Base-by-base conservation (phyloP, 1,140 invertebrate genomes). In the Muscidifurax raptorellus region DNA sequence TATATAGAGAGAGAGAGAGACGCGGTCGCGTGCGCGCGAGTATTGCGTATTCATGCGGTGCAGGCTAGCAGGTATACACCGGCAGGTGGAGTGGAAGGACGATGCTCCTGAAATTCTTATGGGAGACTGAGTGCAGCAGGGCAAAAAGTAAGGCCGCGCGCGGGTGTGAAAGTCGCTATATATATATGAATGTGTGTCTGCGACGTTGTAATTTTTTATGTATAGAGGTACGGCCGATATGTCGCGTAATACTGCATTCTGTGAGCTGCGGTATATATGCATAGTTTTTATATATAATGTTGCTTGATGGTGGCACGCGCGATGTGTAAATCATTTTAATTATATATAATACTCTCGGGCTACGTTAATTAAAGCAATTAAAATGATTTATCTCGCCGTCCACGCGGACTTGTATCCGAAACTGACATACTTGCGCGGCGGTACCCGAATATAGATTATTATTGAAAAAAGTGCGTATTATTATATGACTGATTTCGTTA, bases 1-100 rank as follows among this genome's bases (percentile, higher is more conserved):
- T 13, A 0, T 47, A n/a, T 47, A 44, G 0, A n/a, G n/a, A n/a
- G n/a, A n/a, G n/a, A n/a, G 25, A 7, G n/a, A n/a, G 36, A 18
- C 44, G 7, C 22, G 27, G 32, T 67, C 66, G 66, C 69, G 44
- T 81, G 79, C 67, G 40, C 30, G 32, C 67, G 25, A 71, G 27
- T 36, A 59, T 81, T 47, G 67, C 80, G 69, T 59, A 81, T 74
- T 59, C 44, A 64, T 72, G 66, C 1, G 52, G 22, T n/a, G 64
- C 32, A 27, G n/a, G n/a, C n/a, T n/a, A n/a, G 30, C 67, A 30
- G 66, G 40, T 36, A n/a, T n/a, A n/a, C 7, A 47, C 64, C 18
- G 4, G 47, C 25, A 40, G 36, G 36, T 40, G 36, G 36, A 40
- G 36, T 40, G 25, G 27, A 9, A 30, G 76, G 10, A 27, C 64